Evolutionary conservation across 1,140 invertebrate species (phyloP).

Genomic region (Hypothenemus hampei): DNA sequence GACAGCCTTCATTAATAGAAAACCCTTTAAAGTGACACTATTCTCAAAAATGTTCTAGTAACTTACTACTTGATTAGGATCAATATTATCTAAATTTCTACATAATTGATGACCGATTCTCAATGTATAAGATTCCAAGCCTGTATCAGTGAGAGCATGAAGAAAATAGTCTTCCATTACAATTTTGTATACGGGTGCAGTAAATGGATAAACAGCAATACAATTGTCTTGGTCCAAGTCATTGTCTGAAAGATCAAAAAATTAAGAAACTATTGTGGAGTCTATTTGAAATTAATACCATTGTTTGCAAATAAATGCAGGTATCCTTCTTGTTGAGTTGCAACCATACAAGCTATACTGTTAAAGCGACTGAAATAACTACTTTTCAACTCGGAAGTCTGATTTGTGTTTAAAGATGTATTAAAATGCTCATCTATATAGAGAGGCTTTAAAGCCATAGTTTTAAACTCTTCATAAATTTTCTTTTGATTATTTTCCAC

Average conservation of each 20-base stretch:
- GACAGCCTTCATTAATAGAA: conserved; percentile 45
- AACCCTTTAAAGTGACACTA: not conserved
- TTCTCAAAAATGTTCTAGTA: not conserved
- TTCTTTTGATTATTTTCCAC: conserved; percentile 39
- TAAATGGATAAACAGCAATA: conserved; percentile 59
- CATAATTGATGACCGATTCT: conserved; percentile 56
- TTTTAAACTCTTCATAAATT: conserved; percentile 44
- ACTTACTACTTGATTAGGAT: conserved; percentile 39
- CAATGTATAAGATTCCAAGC: conserved; percentile 73
- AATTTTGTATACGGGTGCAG: conserved; percentile 61
- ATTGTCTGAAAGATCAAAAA: conserved; percentile 17
- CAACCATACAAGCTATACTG: conserved; percentile 46
- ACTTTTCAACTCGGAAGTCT: conserved; percentile 31
- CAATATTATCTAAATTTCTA: conserved; percentile 37
- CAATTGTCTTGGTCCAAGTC: conserved; percentile 37
- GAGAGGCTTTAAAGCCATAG: conserved; percentile 40
- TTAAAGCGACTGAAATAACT: conserved; percentile 33
- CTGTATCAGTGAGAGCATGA: conserved; percentile 70
- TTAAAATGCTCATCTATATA: conserved; percentile 40
- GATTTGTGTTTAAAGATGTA: conserved; percentile 12
- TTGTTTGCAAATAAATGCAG: conserved; percentile 51
- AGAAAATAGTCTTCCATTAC: conserved; percentile 63
- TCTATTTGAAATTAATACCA: conserved; percentile 19
- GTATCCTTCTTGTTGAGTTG: conserved; percentile 54
- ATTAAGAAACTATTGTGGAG: not conserved